Evolutionary conservation across 1,140 invertebrate species (phyloP).

Genomic region (Neotoxoptera formosana): DNA sequence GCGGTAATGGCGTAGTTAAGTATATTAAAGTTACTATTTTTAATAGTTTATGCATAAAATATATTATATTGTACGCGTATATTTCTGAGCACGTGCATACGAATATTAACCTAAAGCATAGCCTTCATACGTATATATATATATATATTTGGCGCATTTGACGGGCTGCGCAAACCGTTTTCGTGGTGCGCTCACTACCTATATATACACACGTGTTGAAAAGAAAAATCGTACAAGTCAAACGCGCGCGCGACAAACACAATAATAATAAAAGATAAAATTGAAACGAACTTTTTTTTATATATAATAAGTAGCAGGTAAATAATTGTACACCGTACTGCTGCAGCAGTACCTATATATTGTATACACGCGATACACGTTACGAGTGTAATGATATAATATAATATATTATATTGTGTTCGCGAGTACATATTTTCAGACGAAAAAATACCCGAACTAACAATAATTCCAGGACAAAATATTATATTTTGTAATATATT

Average conservation of each 20-base stretch:
- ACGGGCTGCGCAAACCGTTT: not conserved
- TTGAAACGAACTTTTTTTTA: not conserved
- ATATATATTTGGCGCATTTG: not conserved
- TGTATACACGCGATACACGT: too few species aligned
- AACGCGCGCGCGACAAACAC: not conserved
- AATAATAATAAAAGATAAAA: not conserved
- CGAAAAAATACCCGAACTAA: too few species aligned
- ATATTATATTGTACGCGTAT: not conserved
- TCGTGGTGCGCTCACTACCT: too few species aligned
- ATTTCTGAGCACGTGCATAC: not conserved
- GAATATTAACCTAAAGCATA: not conserved
- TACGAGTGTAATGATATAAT: too few species aligned
- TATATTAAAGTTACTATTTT: not conserved
- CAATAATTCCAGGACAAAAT: too few species aligned
- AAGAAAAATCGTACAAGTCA: not conserved
- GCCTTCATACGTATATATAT: not conserved
- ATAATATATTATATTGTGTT: too few species aligned
- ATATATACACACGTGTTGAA: not conserved
- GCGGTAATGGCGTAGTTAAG: not conserved
- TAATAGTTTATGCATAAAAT: not conserved
- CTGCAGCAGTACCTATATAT: too few species aligned
- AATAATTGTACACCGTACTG: too few species aligned
- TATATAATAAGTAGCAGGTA: too few species aligned
- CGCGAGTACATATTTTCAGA: too few species aligned
- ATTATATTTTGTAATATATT: too few species aligned